Base-by-base conservation (phyloP, 2,113 vertebrate genomes). In the Amphilophus citrinellus region DNA sequence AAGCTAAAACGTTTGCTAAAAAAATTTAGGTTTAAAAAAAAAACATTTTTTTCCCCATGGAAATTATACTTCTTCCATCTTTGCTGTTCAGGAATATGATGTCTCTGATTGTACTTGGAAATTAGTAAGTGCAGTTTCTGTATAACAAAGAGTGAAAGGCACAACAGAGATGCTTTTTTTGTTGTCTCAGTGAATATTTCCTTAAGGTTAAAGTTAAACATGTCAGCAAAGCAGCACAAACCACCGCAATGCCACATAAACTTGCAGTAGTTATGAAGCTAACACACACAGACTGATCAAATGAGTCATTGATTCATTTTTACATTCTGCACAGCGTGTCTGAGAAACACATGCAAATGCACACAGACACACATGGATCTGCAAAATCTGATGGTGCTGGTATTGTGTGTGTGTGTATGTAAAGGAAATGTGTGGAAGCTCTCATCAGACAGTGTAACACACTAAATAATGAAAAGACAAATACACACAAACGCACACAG, bases 41-140 rank as follows among this genome's bases (percentile, higher is more conserved):
- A 39, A n/a, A 18, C 10, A 0, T 30, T 47, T 3, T 0, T 0
- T 27, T 27, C 27, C 8, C 44, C 15, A 7, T 32, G 1, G 27
- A 73, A 73, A 53, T 32, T 4, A 53, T 7, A 30, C 6, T 50
- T 71, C 24, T 53, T 73, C 17, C 2, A 32, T 32, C 11, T 53
- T n/a, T 32, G 27, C 14, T 53, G 15, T 71, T 14, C 13, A 47
- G 11, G 44, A 47, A 11, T 44, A 11, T 13, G 3, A 4, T 11
- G 42, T 44, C 66, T 50, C 6, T 32, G 24, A 50, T 32, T 53
- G 44, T 13, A 13, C 20, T 32, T 71, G 66, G 2, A 71, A 27
- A 53, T 71, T 32, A 53, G 42, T 50, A 50, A 30, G 66, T 13
- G 11, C 6, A 20, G 17, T 14, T 73, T 73, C 32, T 53, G 18